Conservation (phyloP, 2,888 invertebrate genomes). For the Ramazzottius varieornatus region DNA sequence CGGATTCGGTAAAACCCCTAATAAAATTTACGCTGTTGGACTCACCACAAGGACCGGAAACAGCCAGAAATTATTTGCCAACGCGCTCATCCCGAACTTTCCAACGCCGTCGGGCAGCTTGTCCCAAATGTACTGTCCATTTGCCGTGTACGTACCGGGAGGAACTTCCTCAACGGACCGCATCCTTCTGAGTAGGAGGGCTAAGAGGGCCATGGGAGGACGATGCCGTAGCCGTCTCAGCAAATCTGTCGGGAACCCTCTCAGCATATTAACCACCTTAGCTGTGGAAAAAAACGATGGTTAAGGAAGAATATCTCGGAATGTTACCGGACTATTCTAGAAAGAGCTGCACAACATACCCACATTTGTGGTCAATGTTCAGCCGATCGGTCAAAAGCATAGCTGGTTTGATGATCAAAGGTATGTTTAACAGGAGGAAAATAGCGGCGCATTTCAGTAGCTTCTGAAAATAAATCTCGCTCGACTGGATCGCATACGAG, state of each 20-base stretch:
- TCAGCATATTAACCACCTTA: slow-evolving; percentile 16
- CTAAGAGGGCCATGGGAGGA: slow-evolving; percentile 18
- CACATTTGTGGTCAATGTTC: slow-evolving; percentile 15
- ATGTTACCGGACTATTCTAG: no score
- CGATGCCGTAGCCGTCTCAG: slow-evolving; percentile 16
- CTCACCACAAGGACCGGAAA: slow-evolving; percentile 22
- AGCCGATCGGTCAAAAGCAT: slow-evolving; percentile 12
- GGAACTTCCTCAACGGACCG: slow-evolving; percentile 12
- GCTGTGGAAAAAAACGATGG: no score
- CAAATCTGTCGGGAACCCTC: slow-evolving; percentile 20
- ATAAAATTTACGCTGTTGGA: no score
- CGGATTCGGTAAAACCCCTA: no score
- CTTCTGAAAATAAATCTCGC: slow-evolving; percentile 17
- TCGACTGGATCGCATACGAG: slow-evolving; percentile 15
- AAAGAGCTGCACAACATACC: no score
- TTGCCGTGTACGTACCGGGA: slow-evolving; percentile 13
- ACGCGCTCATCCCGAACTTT: slow-evolving; percentile 16
- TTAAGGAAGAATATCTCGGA: no score
- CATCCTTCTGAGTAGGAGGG: slow-evolving; percentile 16
- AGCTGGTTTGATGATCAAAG: slow-evolving; percentile 13
- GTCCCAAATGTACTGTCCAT: slow-evolving; percentile 18
- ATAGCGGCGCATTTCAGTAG: slow-evolving; percentile 18
- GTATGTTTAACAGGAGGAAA: slow-evolving; percentile 15
- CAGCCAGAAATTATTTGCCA: slow-evolving; percentile 21
- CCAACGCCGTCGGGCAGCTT: slow-evolving; percentile 16